Evolutionary conservation across 2,113 vertebrate genomes (phyloP).

Genomic region (Argyrosomus japonicus): DNA sequence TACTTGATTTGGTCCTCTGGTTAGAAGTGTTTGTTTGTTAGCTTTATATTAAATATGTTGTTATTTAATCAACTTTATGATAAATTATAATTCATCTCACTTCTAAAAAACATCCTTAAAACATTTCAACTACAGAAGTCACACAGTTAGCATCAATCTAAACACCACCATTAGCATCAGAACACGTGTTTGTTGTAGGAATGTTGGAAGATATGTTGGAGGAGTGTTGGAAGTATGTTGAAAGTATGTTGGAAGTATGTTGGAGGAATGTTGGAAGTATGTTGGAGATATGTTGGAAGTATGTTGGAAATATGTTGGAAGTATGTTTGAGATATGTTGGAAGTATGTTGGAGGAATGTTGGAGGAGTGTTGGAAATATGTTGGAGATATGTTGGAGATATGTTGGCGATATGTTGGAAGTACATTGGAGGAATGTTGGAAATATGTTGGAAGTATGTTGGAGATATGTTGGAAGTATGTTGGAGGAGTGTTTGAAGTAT

Average conservation of each 20-base stretch:
- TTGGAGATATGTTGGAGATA: background rate
- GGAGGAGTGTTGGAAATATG: background rate
- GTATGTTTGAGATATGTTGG: background rate
- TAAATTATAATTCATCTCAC: background rate
- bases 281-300: background rate
- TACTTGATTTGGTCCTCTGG: background rate
- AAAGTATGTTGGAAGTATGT: background rate
- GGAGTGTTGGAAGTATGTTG: background rate
- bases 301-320: background rate
- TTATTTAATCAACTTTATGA: background rate
- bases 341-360: background rate
- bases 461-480: background rate
- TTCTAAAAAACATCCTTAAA: background rate
- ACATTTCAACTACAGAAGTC: background rate
- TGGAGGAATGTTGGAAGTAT: background rate
- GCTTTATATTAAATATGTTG: background rate
- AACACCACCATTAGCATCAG: background rate
- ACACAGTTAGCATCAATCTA: background rate
- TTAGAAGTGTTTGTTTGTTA: background rate
- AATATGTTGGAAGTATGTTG: background rate
- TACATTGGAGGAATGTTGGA: background rate
- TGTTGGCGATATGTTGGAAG: background rate
- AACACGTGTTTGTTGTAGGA: background rate
- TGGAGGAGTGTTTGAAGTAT: background rate
- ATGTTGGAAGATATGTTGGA: background rate